A percentile compares a stretch with the other conserved stretches of the same genome.
Evolutionary conservation across 1,140 invertebrate genomes (phyloP).

Genomic region (Pomacea maculata): DNA sequence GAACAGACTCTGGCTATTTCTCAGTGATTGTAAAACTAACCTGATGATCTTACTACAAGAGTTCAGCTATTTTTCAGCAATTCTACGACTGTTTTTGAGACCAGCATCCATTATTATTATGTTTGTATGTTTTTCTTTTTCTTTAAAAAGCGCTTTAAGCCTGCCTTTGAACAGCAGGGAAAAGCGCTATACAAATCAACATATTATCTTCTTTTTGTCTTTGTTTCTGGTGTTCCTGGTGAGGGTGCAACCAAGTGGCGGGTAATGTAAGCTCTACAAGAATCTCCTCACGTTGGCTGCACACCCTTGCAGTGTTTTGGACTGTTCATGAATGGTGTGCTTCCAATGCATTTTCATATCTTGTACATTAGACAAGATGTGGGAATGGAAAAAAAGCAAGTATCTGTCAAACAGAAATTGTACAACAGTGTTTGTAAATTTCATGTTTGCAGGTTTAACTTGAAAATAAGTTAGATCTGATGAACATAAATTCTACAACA

Average conservation of each 20-base stretch:
- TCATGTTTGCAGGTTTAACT: conserved; percentile 20
- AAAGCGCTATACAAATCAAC: too few relatives aligned
- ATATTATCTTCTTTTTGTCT: neutral
- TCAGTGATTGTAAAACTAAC: too few relatives aligned
- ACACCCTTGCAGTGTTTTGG: neutral
- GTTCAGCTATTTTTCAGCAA: too few relatives aligned
- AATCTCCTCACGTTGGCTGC: neutral
- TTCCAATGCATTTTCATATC: neutral
- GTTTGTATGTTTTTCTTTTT: neutral
- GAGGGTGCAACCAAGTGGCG: neutral
- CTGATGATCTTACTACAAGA: too few relatives aligned
- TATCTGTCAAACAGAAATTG: conserved; percentile 25
- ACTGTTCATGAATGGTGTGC: neutral
- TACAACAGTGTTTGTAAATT: conserved; percentile 27
- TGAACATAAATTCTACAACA: conserved; percentile 14
- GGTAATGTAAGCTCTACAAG: neutral
- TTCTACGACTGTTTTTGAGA: too few relatives aligned
- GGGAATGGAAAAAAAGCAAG: too few relatives aligned
- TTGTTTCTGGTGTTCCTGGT: neutral
- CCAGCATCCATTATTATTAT: neutral
- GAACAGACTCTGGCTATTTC: too few relatives aligned
- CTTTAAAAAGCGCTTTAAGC: too few relatives aligned
- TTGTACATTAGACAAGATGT: neutral
- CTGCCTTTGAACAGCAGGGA: too few relatives aligned
- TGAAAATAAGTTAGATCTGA: neutral